A percentile compares a stretch with the other conserved stretches of the same genome.
Evolutionary conservation across 2,113 vertebrate genomes (phyloP).

Genomic region (Saccopteryx bilineata): DNA sequence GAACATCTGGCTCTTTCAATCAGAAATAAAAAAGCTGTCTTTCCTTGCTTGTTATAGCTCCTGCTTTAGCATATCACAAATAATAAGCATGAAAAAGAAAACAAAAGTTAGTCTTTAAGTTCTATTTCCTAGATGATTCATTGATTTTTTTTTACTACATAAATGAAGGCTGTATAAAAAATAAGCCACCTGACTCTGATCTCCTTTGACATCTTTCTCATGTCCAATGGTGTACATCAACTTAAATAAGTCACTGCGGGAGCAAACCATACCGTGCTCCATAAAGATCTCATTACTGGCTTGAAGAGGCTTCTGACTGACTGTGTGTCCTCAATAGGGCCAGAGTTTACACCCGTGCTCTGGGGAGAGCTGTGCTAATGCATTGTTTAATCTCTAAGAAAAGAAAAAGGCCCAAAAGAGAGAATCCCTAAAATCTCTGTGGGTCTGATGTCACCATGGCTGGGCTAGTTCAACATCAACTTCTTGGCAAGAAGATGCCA

Average conservation of each 20-base stretch:
- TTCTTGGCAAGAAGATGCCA: conserved; percentile 24
- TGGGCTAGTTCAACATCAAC: conserved; percentile 68
- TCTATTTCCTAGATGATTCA: neutral
- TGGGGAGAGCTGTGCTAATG: neutral
- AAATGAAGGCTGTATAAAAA: neutral
- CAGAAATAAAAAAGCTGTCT: conserved; percentile 24
- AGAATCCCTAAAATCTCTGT: conserved; percentile 54
- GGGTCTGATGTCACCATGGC: conserved; percentile 40
- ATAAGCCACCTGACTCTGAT: neutral
- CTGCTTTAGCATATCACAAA: conserved; percentile 64
- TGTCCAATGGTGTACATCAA: neutral
- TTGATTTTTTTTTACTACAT: neutral
- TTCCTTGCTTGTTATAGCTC: conserved; percentile 56
- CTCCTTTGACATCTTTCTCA: conserved; percentile 25
- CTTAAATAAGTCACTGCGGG: conserved; percentile 8
- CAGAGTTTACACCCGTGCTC: conserved; percentile 29
- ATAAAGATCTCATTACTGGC: conserved; percentile 30
- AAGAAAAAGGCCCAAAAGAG: neutral
- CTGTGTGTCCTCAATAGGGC: neutral
- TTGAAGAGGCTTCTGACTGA: conserved; percentile 15
- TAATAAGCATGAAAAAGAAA: conserved; percentile 63
- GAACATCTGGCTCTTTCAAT: conserved; percentile 50
- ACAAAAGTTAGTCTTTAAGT: conserved; percentile 40
- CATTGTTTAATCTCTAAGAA: neutral
- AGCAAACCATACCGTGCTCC: neutral